Conservation (phyloP, 2,888 invertebrate genomes). For the Ophion ellenae region DNA sequence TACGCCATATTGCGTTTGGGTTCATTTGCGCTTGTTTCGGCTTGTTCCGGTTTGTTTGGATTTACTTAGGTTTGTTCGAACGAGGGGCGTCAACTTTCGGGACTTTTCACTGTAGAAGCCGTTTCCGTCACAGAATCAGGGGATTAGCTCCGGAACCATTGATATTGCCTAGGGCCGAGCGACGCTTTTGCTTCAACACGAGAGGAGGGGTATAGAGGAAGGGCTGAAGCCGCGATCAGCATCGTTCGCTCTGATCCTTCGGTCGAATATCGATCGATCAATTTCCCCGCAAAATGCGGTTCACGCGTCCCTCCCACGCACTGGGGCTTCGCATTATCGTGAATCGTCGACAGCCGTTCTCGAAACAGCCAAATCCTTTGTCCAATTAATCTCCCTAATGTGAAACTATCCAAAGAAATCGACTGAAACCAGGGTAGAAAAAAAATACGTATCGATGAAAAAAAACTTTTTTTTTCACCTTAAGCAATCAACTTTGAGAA, state of each 20-base stretch:
- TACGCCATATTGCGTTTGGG: too few species aligned
- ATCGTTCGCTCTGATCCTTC: constrained; percentile 36
- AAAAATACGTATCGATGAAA: too few species aligned
- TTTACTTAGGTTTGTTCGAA: too few species aligned
- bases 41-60: too few species aligned
- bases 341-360: constrained; percentile 11
- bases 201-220: background rate
- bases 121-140: constrained; percentile 36
- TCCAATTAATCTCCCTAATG: background rate
- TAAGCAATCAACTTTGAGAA: too few species aligned
- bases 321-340: constrained; percentile 40
- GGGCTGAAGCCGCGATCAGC: constrained; percentile 38
- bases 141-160: constrained; percentile 60
- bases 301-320: background rate
- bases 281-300: constrained; percentile 33
- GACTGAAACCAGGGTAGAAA: background rate
- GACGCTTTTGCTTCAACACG: constrained; percentile 1
- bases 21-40: too few species aligned
- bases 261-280: constrained; percentile 58
- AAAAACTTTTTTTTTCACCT: too few species aligned
- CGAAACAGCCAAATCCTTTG: background rate
- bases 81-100: background rate
- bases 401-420: background rate
- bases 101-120: constrained; percentile 13
- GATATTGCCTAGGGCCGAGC: constrained; percentile 56